These are phyloP conservation scores for Aspidiotus rigidus DNA, from an alignment of 2,888 invertebrate species.

Conservation along the genomic window DNA sequence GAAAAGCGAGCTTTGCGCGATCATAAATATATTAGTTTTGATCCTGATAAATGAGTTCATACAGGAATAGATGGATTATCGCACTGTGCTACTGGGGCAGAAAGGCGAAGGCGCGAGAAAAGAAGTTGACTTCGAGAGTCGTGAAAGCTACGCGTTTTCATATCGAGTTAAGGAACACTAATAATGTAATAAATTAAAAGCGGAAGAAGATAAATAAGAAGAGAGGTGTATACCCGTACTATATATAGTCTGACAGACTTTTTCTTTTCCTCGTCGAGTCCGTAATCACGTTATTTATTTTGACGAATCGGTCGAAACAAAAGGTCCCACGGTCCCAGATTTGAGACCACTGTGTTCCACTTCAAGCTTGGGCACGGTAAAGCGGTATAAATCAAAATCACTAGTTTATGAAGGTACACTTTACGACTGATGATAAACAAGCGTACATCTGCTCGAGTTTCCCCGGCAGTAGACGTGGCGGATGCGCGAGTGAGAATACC, in stretches of 20 bases:
- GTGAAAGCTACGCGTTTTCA: too few relatives aligned
- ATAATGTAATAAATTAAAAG: neutral
- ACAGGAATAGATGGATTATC: too few relatives aligned
- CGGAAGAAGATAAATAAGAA: neutral
- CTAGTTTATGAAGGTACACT: slow-evolving; percentile 3
- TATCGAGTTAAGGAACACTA: too few relatives aligned
- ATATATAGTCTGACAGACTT: too few relatives aligned
- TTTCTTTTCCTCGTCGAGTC: neutral
- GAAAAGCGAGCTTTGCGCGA: too few relatives aligned
- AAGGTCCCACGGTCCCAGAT: neutral
- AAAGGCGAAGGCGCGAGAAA: too few relatives aligned
- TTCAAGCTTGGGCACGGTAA: neutral
- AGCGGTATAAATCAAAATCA: neutral
- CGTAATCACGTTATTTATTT: slow-evolving; percentile 1
- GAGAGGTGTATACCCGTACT: neutral
- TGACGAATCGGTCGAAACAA: slow-evolving; percentile 4
- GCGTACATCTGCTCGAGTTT: neutral
- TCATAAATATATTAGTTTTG: too few relatives aligned
- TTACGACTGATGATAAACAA: neutral
- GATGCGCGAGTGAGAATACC: too few relatives aligned
- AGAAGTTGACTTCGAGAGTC: too few relatives aligned
- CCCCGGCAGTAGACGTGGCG: too few relatives aligned
- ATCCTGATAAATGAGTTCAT: too few relatives aligned
- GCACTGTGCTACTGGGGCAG: too few relatives aligned
- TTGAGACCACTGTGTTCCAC: neutral